A percentile compares a stretch with the other conserved stretches of the same genome.
Conservation (phyloP, 1,140 invertebrate species). For the Hylaeus volcanicus region DNA sequence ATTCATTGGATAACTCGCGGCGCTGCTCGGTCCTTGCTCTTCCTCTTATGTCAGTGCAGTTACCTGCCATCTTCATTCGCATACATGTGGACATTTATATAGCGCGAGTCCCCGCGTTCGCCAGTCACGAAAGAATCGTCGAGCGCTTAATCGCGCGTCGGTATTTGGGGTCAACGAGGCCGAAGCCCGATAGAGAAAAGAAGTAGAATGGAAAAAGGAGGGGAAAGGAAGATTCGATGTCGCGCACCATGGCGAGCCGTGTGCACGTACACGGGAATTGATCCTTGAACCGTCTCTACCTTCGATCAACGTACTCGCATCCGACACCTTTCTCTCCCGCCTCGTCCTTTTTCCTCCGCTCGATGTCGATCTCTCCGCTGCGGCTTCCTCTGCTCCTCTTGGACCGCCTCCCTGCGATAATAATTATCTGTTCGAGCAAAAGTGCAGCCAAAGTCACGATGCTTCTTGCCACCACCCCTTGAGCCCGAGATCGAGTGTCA, state of each 20-base stretch:
- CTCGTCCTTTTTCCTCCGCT: slow-evolving; percentile 37
- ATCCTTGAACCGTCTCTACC: slow-evolving; percentile 66
- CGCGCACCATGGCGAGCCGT: slow-evolving; percentile 17
- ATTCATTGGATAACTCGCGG: slow-evolving; percentile 33
- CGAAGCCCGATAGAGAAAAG: slow-evolving; percentile 24
- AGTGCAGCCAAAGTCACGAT: slow-evolving; percentile 58
- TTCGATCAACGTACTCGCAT: slow-evolving; percentile 50
- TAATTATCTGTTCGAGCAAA: slow-evolving; percentile 55
- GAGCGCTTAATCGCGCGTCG: slow-evolving; percentile 59
- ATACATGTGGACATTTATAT: slow-evolving; percentile 50
- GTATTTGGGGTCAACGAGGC: slow-evolving; percentile 67
- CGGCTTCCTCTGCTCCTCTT: neutral
- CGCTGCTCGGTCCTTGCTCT: slow-evolving; percentile 43
- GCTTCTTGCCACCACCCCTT: slow-evolving; percentile 42
- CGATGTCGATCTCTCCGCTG: neutral
- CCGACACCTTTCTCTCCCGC: slow-evolving; percentile 62
- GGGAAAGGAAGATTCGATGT: slow-evolving; percentile 42
- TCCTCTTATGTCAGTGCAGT: slow-evolving; percentile 31
- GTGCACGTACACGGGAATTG: slow-evolving; percentile 28
- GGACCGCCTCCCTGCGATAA: slow-evolving; percentile 53
- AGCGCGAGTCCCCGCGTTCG: slow-evolving; percentile 30
- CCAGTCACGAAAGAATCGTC: slow-evolving; percentile 57
- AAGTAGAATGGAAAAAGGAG: slow-evolving; percentile 24
- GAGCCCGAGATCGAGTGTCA: slow-evolving; percentile 43
- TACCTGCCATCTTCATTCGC: slow-evolving; percentile 50